Evolutionary conservation across 2,113 vertebrate genomes (phyloP).

Genomic region (Carettochelys insculpta): DNA sequence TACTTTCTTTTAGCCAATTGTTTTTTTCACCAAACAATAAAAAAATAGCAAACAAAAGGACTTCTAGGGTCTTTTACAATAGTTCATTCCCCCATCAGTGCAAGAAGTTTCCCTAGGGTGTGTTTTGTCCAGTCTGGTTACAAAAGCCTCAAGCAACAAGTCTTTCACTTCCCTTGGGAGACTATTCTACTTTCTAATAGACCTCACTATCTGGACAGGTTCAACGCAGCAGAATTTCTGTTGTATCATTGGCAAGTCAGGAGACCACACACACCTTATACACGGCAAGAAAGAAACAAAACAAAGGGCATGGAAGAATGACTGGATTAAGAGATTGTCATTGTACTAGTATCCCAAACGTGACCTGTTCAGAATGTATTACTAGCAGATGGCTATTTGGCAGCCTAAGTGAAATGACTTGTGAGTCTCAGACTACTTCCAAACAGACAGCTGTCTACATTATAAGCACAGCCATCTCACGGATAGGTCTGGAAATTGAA

Average conservation of each 20-base stretch:
- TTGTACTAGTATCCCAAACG: not conserved
- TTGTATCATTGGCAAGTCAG: not conserved
- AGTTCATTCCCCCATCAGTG: not conserved
- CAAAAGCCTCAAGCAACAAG: constrained; percentile 14
- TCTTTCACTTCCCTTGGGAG: constrained; percentile 19
- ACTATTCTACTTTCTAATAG: not conserved
- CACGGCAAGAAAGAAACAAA: not conserved
- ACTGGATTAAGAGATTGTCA: constrained; percentile 15
- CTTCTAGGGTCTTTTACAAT: not conserved
- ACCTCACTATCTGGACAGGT: constrained; percentile 10
- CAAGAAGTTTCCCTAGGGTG: not conserved
- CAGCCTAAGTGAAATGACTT: constrained; percentile 26
- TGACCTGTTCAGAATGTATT: constrained; percentile 31
- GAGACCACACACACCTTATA: not conserved
- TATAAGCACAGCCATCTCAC: accelerated
- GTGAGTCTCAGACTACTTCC: not conserved
- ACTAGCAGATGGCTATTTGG: constrained; percentile 4
- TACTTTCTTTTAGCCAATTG: constrained; percentile 26
- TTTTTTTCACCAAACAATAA: not conserved
- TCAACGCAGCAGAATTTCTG: constrained; percentile 11
- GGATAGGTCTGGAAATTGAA: not conserved
- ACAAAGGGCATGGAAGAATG: not conserved
- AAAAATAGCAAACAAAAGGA: not conserved
- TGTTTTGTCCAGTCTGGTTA: not conserved
- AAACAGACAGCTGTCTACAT: not conserved